Evolutionary conservation across 2,888 invertebrate genomes (phyloP).

Genomic region (Dasysyrphus tricinctus): DNA sequence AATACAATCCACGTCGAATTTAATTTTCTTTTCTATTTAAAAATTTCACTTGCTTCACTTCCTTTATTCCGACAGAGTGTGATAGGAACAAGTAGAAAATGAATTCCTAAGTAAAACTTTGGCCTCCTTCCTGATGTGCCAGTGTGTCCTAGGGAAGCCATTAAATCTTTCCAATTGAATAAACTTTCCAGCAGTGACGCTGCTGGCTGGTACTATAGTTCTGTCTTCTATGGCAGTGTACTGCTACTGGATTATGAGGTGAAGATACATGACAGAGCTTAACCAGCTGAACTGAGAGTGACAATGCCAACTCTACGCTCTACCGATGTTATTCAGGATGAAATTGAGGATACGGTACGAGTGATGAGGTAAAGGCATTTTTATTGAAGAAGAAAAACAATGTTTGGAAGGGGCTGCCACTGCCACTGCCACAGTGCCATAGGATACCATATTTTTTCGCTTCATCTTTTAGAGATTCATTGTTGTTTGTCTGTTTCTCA

Average conservation of each 20-base stretch:
- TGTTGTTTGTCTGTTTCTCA: conserved; percentile 3
- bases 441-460: conserved; percentile 7
- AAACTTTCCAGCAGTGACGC: conserved; percentile 17
- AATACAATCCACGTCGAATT: not conserved
- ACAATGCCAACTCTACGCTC: conserved; percentile 23
- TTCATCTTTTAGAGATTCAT: not conserved
- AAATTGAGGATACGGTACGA: not conserved
- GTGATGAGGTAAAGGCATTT: not conserved
- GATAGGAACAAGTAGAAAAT: not conserved
- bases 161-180: conserved; percentile 32
- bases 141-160: conserved; percentile 12
- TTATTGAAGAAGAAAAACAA: not conserved
- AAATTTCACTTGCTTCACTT: not conserved
- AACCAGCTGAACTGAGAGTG: conserved; percentile 41
- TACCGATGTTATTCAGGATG: conserved; percentile 50
- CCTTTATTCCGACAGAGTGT: not conserved
- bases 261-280: conserved; percentile 56
- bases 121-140: conserved; percentile 4
- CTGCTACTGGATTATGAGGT: conserved; percentile 53
- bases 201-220: not conserved
- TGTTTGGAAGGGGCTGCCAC: not conserved
- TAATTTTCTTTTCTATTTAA: conserved; percentile 7
- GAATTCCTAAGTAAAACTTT: not conserved
- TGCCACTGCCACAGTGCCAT: too few relatives aligned
- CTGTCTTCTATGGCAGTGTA: not conserved